Base-by-base conservation (phyloP, 2,797 vertebrate genomes). In the Clamator glandarius region DNA sequence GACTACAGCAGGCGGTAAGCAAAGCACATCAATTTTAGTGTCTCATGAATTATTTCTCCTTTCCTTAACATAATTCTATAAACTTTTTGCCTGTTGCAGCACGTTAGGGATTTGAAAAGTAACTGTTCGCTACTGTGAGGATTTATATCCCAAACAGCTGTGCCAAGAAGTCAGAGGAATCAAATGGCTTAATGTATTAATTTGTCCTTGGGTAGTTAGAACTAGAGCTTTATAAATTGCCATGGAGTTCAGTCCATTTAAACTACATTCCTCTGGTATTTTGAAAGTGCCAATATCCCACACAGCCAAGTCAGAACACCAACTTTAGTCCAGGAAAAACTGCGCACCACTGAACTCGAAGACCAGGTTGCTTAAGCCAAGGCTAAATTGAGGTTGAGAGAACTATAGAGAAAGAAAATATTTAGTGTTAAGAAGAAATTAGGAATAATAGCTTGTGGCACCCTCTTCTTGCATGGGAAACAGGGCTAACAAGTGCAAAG, bases 131-230 rank as follows among this genome's bases (percentile, higher is more conserved):
- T 81, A 78, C 92, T 87, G 83, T 76, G 92, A 97, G 96, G 96
- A 97, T 98, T 98, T 97, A 97, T 96, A 96, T 93, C 87, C 87
- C 94, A 95, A 95, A 87, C 90, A 97, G 95, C 97, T 95, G 96
- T 96, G 96, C 97, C 96, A 97, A 92, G 95, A 95, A 97, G 95
- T 95, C 96, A 89, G 85, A 95, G 96, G 94, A 97, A 96, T 95
- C 96, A 97, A 97, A 96, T 79, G 78, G 95, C 93, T 94, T 95
- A 95, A 96, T 95, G 95, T 82, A 96, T 97, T 95, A 96, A 96
- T 91, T 95, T 87, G 93, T 94, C 93, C 95, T 96, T 41, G 23
- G 93, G 95, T 92, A 91, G 90, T 94, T 97, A 91, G 88, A 90
- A 97, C 96, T 63, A 74, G 93, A 97, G 96, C 93, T 97, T 96